Conservation (phyloP, 2,797 vertebrate genomes). For the Syndactyla subalaris region DNA sequence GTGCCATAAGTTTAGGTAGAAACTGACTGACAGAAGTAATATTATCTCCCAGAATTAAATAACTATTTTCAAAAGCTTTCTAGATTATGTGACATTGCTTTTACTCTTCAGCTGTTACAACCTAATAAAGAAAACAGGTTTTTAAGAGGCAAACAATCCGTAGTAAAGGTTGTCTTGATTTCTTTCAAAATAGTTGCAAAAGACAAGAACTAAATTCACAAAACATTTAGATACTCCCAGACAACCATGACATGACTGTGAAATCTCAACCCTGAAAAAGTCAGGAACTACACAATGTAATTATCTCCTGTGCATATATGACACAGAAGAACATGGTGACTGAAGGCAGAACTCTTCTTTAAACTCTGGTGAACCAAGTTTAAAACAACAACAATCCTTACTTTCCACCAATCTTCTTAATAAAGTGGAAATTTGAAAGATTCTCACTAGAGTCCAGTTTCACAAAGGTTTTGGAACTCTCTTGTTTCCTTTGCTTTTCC, state of each 20-base stretch:
- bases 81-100: background rate
- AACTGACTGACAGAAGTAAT: background rate
- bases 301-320: background rate
- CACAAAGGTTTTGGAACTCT: background rate
- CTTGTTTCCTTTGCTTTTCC: background rate
- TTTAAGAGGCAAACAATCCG: background rate
- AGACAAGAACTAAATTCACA: background rate
- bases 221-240: background rate
- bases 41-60: background rate
- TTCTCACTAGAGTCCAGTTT: background rate
- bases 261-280: background rate
- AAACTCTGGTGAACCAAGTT: background rate
- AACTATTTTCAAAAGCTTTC: background rate
- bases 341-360: background rate
- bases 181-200: background rate
- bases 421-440: background rate
- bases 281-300: background rate
- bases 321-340: background rate
- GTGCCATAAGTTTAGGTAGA: background rate
- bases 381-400: background rate
- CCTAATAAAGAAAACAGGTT: background rate
- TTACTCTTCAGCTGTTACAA: background rate
- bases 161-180: background rate
- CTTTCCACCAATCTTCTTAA: background rate
- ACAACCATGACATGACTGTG: background rate